Base-by-base conservation (phyloP, 1,140 invertebrate genomes). In the Drosophila parvula region DNA sequence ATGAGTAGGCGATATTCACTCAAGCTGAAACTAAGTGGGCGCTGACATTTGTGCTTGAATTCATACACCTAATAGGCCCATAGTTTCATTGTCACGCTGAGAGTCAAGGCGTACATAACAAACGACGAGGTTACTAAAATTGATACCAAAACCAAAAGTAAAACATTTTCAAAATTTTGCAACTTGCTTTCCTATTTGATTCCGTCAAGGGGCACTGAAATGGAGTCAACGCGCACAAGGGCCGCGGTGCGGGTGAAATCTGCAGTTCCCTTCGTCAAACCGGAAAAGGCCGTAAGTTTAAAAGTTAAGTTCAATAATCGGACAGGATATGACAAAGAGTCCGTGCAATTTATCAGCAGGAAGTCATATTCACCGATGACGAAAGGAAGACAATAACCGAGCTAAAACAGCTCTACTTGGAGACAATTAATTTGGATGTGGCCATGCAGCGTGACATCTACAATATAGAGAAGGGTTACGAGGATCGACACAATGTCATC, bases 391-490 rank as follows among this genome's bases (percentile, higher is more conserved):
- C 97, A 64, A 94, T 99, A 16, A 96, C 96, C 85, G 97, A 97
- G 10, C 92, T 99, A 40, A 98, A 98, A 91, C 96, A 97, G 90
- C 81, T 98, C 0, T 98, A 98, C 90, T 90, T 97, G 60, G 94
- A 96, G 75, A 94, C 95, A 14, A 96, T 96, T 2, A 94, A 96
- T 71, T 93, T 98, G 36, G 97, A 99, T 92, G 95, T 96, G 3
- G 94, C 97, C 81, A 98, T 98, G 91, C 98, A 97, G 90, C 94
- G 96, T 75, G 96, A 98, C 85, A 95, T 98, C 34, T 97, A 98
- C 92, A 94, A 94, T 45, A 93, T 98, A 47, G 98, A 99, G 93
- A 95, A 95, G 84, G 95, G 95, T 90, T 98, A 97, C 90, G 94
- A 96, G 59, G 93, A 94, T 0, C 76, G 77, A 27, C 82, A 91